Base-by-base conservation (phyloP, 1,140 invertebrate genomes). In the Drosophila mojavensis region DNA sequence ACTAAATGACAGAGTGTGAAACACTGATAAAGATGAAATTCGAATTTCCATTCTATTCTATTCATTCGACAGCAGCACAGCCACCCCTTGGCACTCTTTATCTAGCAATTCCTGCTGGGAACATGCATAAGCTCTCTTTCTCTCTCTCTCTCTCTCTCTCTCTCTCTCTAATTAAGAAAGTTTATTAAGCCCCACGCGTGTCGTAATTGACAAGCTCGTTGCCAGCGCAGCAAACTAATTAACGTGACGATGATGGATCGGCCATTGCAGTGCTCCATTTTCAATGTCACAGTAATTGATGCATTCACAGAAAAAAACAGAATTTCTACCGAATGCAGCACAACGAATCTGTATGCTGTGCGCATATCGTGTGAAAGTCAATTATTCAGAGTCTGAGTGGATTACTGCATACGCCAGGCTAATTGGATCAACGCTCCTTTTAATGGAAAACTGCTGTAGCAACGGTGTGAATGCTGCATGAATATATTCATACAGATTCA, bases 151-250 rank as follows among this genome's bases (percentile, higher is more conserved):
- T 13, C 7, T 11, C 11, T 5, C 7, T 5, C 43, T 6, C 33
- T 33, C 0, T 5, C 6, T 9, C 0, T 24, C 63, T 6, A 26
- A 33, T 58, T 50, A 26, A 15, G 11, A 11, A 59, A 39, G 20
- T 54, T 72, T 10, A 68, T 55, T 64, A 17, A 55, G 61, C 30
- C 26, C 28, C 24, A 28, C 13, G 15, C 11, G 10, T 26, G 39
- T 5, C 17, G 26, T 65, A 26, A 45, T 13, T 58, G 26, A 41
- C 39, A 66, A 58, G n/a, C 39, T 47, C 43, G 75, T 51, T 33
- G 82, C 70, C 67, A 43, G 15, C 69, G 53, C 67, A 51, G 60
- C 67, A 48, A 66, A 88, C 88, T 82, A 88, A 79, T 76, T 82
- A 73, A 61, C 65, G 67, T 50, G 66, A 61, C 66, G 59, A 67